These are phyloP conservation scores for Cryptoprocta ferox DNA, from an alignment of 2,797 vertebrate genomes.

Conservation along the genomic window DNA sequence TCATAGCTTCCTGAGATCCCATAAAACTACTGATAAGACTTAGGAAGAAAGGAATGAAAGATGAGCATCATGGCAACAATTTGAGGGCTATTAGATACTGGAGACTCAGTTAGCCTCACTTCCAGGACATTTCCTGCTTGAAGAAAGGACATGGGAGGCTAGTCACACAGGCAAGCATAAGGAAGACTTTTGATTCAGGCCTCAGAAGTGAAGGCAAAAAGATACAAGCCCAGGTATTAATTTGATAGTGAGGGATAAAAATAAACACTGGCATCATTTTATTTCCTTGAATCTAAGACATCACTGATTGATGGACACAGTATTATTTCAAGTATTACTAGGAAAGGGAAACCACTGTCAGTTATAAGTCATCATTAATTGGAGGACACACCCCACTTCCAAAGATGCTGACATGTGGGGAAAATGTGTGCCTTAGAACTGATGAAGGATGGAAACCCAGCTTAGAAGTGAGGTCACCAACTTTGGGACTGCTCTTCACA, in stretches of 20 bases:
- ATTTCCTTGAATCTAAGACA: conserved; percentile 9
- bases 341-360: background rate
- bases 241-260: background rate
- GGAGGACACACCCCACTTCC: background rate
- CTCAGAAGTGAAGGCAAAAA: conserved; percentile 10
- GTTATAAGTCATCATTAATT: background rate
- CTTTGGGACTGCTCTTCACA: background rate
- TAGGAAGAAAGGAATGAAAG: background rate
- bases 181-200: background rate
- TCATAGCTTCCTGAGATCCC: background rate
- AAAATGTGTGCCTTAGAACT: background rate
- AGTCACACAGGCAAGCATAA: background rate
- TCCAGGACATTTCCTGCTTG: background rate
- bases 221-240: background rate
- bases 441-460: background rate
- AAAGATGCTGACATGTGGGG: background rate
- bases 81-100: background rate
- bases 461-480: background rate
- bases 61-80: background rate
- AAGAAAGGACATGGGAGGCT: background rate
- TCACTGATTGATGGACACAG: background rate
- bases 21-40: background rate
- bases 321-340: conserved; percentile 20
- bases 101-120: background rate
- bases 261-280: background rate